Base-by-base conservation (phyloP, 2,888 invertebrate species). In the Apodemia zela region DNA sequence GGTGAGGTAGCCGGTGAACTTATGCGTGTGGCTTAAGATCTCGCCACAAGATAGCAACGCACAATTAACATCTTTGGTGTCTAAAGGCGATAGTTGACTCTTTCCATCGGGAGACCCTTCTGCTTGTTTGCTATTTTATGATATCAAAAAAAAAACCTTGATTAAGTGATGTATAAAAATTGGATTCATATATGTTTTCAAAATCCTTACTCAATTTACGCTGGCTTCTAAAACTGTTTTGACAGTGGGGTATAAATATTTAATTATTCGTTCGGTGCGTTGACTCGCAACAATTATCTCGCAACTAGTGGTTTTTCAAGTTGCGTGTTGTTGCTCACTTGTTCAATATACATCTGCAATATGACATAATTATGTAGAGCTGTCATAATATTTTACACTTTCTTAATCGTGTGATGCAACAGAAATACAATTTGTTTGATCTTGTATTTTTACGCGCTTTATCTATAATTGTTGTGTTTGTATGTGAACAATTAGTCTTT, bases 331-430 rank as follows among this genome's bases (percentile, higher is more conserved):
- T n/a, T 1, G 45, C 45, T 45, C 45, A 7, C n/a, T 42, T 42
- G 13, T 42, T 45, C 45, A 45, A 45, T 45, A 45, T 45, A n/a
- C 45, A 45, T 45, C 45, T n/a, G 45, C 45, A 45, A 42, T 42
- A 45, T 45, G 45, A 45, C n/a, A 45, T 45, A 45, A 45, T 45
- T 45, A 45, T 8, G 42, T 42, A 45, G n/a, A 17, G 45, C 45
- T 45, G 45, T 45, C 45, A 45, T 17, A 45, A 45, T 45, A n/a
- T 45, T 8, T 45, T n/a, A 45, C 7, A n/a, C 45, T 45, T 45
- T 45, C 45, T 45, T n/a, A 45, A 45, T 17, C 8, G 2, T 45
- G 2, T 45, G 17, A 7, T 45, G 45, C 45, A 45, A 45, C 8
- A n/a, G n/a, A 45, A 45, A n/a, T 15, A 3, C 0, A 21, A 21